Evolutionary conservation across 2,797 vertebrate genomes (phyloP).

Genomic region (Rhynchonycteris naso): DNA sequence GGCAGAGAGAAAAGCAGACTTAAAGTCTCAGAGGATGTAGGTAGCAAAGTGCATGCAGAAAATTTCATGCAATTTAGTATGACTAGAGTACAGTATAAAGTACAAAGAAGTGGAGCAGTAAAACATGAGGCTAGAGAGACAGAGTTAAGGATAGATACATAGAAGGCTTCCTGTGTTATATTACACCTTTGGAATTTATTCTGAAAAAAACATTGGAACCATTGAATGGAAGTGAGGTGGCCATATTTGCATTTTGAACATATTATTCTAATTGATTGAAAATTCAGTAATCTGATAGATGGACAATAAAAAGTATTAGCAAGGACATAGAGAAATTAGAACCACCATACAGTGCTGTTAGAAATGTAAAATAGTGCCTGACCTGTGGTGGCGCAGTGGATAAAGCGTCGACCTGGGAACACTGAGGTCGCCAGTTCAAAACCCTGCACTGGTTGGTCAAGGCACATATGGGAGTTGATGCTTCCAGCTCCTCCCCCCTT

Average conservation of each 20-base stretch:
- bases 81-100: not conserved
- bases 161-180: not conserved
- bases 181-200: not conserved
- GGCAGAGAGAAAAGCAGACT: not conserved
- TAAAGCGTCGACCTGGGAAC: no score
- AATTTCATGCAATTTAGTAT: not conserved
- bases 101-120: not conserved
- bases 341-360: not conserved
- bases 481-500: no score
- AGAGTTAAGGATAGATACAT: not conserved
- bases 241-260: not conserved
- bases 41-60: not conserved
- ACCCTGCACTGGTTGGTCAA: no score
- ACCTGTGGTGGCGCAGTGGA: no score
- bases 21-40: not conserved
- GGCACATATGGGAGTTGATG: no score
- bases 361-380: not conserved
- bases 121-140: not conserved
- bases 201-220: not conserved
- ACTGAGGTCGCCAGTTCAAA: no score
- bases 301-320: not conserved
- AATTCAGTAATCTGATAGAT: not conserved
- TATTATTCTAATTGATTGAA: not conserved
- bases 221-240: not conserved
- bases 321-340: not conserved